Evolutionary conservation across 2,888 invertebrate species (phyloP), one percentile per base, ranked within the genome.

Genomic region (Epistrophella euchroma): DNA sequence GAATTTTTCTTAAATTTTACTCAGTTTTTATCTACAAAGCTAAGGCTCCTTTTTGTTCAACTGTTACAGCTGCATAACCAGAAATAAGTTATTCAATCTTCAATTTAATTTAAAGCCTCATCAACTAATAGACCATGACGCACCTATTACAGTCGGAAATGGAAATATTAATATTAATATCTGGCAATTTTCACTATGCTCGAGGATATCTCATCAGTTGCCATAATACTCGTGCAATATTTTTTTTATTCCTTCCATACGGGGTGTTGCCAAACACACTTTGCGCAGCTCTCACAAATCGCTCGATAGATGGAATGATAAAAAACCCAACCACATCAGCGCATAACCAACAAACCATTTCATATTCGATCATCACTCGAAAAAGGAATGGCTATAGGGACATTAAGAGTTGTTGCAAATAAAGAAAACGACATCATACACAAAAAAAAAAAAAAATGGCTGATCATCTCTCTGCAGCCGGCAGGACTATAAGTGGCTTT

Each of bases 241-340:
- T 0, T 35, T 50, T 35, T 22, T 52, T 68, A 35, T 60, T 43
- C 66, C 9, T 13, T 52, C 71, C 35, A 47, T 47, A 76, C 55
- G 76, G 80, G 80, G 85, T 80, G 76, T 80, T 80, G 76, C 85
- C 80, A 71, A 76, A 52, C 84, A 80, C 79, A 84, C 78, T 83
- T 83, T 25, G 73, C 17, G 22, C 62, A 68, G 17, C 60, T 58
- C 77, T 55, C 78, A 79, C 83, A 84, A 78, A 79, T 79, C 79
- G 52, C 37, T 43, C 60, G 73, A 76, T 56, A 71, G 56, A 75
- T 72, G n/a, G 40, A 52, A 72, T 58, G 76, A 82, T 76, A 76
- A 56, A 68, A 66, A 75, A 71, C 60, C 52, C 43, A 43, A 50
- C 47, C 40, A 50, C 43, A 66, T 13, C 64, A 43, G 35, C 40